A percentile compares a stretch with the other conserved stretches of the same genome.
Conservation (phyloP, 2,888 invertebrate species). For the Pedicia rivosa region DNA sequence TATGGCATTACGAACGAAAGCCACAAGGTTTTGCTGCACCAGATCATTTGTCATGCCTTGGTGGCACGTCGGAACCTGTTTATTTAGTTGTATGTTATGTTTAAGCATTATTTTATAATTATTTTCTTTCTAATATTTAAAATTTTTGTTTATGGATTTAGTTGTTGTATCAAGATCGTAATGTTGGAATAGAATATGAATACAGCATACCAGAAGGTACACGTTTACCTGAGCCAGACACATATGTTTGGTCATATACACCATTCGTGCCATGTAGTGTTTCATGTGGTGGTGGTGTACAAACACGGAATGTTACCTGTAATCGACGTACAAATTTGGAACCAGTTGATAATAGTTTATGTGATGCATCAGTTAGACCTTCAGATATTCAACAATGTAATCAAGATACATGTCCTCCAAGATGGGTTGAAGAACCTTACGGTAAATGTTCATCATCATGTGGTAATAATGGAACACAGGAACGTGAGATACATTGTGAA, state of each 20-base stretch:
- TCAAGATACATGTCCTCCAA: constrained; percentile 57
- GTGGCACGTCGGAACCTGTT: constrained; percentile 81
- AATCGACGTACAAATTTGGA: constrained; percentile 56
- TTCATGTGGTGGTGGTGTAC: constrained; percentile 82
- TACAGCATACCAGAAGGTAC: constrained; percentile 71
- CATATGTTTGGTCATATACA: constrained; percentile 63
- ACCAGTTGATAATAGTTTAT: constrained; percentile 56
- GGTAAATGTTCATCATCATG: constrained; percentile 67
- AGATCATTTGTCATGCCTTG: constrained; percentile 66
- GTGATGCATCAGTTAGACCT: constrained; percentile 63
- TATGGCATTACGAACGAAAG: constrained; percentile 76
- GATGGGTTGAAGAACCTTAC: constrained; percentile 70
- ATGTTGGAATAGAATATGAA: constrained; percentile 76
- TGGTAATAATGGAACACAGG: constrained; percentile 56
- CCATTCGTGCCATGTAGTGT: constrained; percentile 62
- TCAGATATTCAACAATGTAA: constrained; percentile 54
- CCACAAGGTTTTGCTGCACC: constrained; percentile 68
- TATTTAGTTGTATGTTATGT: constrained; percentile 46
- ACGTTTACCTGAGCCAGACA: constrained; percentile 45
- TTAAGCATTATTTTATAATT: constrained; percentile 29
- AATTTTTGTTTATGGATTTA: constrained; percentile 1
- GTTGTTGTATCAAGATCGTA: constrained; percentile 63
- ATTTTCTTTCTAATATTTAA: not conserved
- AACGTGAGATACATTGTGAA: constrained; percentile 61
- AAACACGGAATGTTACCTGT: constrained; percentile 65